Percentiles rank a stretch among this genome's conserved stretches.
These are phyloP conservation scores for Dasypolia templi DNA, from an alignment of 2,888 invertebrate species.

Conservation along the genomic window DNA sequence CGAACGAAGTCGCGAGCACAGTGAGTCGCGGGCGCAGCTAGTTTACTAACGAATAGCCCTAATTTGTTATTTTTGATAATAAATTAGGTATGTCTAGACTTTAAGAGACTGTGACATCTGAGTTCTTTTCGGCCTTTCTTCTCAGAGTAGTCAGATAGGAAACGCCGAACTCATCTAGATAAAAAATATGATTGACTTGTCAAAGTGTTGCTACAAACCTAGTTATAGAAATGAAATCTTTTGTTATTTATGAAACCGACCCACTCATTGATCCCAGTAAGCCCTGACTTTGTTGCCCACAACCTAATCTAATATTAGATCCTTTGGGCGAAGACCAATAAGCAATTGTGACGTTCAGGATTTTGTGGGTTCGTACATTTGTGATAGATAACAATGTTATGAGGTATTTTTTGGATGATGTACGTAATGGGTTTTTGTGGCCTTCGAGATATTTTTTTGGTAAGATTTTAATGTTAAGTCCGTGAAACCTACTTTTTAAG, in stretches of 20 bases:
- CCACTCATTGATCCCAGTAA: conserved; percentile 7
- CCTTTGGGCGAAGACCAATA: conserved; percentile 20
- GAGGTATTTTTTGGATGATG: not conserved
- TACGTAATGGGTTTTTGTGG: not conserved
- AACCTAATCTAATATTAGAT: conserved; percentile 1
- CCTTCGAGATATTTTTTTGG: not conserved
- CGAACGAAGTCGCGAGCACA: too few relatives aligned
- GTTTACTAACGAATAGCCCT: not conserved
- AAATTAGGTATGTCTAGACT: too few relatives aligned
- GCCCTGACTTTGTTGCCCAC: not conserved
- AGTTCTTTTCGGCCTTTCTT: too few relatives aligned
- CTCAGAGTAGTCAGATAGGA: too few relatives aligned
- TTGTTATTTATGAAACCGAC: conserved; percentile 20
- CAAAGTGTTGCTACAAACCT: too few relatives aligned
- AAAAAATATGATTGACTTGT: too few relatives aligned
- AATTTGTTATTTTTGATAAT: conserved; percentile 18
- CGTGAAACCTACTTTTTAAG: not conserved
- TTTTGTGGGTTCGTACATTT: conserved; percentile 10
- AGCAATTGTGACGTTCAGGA: conserved; percentile 23
- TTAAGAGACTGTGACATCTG: too few relatives aligned
- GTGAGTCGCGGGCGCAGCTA: too few relatives aligned
- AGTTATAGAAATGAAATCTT: too few relatives aligned
- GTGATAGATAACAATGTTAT: not conserved
- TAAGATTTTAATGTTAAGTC: not conserved
- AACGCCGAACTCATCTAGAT: too few relatives aligned